These are phyloP conservation scores for Anarsia innoxiella DNA, from an alignment of 2,888 invertebrate species.

Conservation along the genomic window DNA sequence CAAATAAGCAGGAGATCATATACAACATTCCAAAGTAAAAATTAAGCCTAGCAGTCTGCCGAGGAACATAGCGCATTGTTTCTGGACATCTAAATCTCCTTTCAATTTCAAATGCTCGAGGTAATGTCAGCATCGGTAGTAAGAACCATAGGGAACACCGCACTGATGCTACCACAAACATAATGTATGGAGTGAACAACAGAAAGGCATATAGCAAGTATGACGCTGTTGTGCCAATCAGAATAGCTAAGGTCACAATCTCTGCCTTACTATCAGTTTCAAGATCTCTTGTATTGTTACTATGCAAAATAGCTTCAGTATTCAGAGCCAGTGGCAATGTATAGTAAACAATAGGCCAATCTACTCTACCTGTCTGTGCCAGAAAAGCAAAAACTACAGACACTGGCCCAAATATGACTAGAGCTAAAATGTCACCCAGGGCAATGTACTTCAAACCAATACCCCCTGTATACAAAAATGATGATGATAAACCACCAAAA, in stretches of 20 bases:
- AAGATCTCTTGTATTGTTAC: constrained; percentile 95
- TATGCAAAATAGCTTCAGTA: constrained; percentile 95
- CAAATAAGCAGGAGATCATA: constrained; percentile 86
- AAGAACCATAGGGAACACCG: constrained; percentile 92
- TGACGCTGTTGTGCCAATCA: constrained; percentile 93
- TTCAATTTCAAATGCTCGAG: constrained; percentile 92
- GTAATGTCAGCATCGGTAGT: constrained; percentile 90
- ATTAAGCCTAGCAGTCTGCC: constrained; percentile 92
- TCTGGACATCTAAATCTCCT: constrained; percentile 88
- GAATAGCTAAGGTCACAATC: constrained; percentile 95
- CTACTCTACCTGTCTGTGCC: constrained; percentile 93
- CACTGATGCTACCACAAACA: constrained; percentile 89
- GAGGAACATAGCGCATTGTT: constrained; percentile 87
- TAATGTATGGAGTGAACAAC: constrained; percentile 92
- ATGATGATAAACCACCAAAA: constrained; percentile 95
- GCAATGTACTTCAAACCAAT: constrained; percentile 97
- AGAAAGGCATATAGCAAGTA: constrained; percentile 93
- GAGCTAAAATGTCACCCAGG: constrained; percentile 92
- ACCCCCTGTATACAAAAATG: constrained; percentile 97
- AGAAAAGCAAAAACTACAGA: constrained; percentile 95
- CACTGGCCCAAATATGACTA: constrained; percentile 95
- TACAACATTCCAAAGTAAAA: constrained; percentile 93
- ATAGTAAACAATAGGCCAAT: constrained; percentile 93
- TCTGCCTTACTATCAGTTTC: constrained; percentile 92
- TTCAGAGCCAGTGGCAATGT: constrained; percentile 95